Percentiles rank a stretch among this genome's conserved stretches.
phyloP scores from a whole-genome alignment of 2,888 invertebrate genomes.

The Pseudoips prasinana region DNA sequence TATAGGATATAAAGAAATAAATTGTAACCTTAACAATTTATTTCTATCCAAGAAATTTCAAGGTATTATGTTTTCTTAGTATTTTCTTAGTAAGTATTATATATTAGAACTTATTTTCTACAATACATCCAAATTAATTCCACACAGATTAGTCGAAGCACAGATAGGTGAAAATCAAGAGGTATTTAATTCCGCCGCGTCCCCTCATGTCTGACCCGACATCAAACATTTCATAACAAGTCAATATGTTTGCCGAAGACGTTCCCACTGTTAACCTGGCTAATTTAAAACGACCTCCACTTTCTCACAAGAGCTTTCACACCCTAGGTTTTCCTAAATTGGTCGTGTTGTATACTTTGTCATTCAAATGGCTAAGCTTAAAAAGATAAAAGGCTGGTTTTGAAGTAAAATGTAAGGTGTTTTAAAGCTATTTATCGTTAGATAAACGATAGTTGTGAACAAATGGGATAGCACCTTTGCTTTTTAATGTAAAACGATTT shows the following conservation, averaged over 20 bases:
- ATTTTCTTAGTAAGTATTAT: too few species aligned
- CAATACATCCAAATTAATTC: too few species aligned
- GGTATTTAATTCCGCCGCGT: too few species aligned
- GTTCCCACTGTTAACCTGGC: slow-evolving; percentile 25
- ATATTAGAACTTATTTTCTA: too few species aligned
- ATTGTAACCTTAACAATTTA: too few species aligned
- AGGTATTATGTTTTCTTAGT: too few species aligned
- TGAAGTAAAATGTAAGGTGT: slow-evolving; percentile 55
- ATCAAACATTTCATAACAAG: slow-evolving; percentile 44
- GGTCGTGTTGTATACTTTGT: slow-evolving; percentile 47
- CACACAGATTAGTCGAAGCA: too few species aligned
- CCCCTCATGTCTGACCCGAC: slow-evolving; percentile 24
- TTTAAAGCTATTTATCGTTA: slow-evolving; percentile 37
- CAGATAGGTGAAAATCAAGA: too few species aligned
- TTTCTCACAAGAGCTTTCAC: slow-evolving; percentile 4
- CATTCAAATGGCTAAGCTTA: slow-evolving; percentile 56
- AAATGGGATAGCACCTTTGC: slow-evolving; percentile 38
- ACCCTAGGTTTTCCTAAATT: slow-evolving; percentile 22
- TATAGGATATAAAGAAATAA: too few species aligned
- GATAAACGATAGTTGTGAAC: slow-evolving; percentile 26
- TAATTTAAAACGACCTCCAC: slow-evolving; percentile 31
- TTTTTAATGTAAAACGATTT: slow-evolving; percentile 38
- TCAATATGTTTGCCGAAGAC: slow-evolving; percentile 46
- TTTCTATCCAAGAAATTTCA: too few species aligned
- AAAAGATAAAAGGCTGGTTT: slow-evolving; percentile 53